Base-by-base conservation (phyloP, 2,113 vertebrate species). In the Talpa occidentalis region DNA sequence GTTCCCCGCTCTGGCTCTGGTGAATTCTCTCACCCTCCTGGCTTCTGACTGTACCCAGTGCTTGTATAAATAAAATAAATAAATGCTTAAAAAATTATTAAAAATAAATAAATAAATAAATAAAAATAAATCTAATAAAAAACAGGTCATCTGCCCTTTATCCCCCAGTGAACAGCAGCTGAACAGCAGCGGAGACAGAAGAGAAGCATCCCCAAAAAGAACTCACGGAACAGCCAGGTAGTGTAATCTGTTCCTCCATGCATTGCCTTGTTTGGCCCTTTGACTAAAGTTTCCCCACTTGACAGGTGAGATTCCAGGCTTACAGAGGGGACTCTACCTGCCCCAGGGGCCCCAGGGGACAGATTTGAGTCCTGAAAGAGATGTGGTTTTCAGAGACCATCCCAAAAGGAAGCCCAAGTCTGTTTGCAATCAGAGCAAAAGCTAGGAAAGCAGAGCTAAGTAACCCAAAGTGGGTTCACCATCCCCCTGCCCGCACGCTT, bases 381-480 rank as follows among this genome's bases (percentile, higher is more conserved):
- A 26, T 32, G 2, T n/a, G 26, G 3, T 78, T 19, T 10, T 92
- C 52, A 35, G 22, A 60, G 10, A 42, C 16, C 49, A 49, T 21
- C 11, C 44, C 40, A 44, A 44, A 47, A 35, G n/a, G 24, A 60
- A 82, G 40, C 6, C n/a, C 32, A 49, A 30, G 5, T n/a, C 21
- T n/a, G 17, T 42, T 11, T 70, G 22, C 8, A 54, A 42, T 44
- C 47, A 88, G 82, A 69, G 35, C 6, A 59, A 64, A 0, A 15
- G 17, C 5, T 40, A 12, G 67, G 24, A 49, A n/a, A 59, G 42
- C n/a, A 59, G 35, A 24, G 5, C 49, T 64, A 17, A 30, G 35
- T 56, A 17, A 24, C 5, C 12, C 14, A 15, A 30, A 0, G 15
- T 32, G 17, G 32, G 10, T 6, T 2, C 5, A 60, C 3, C 3